These are phyloP conservation scores for Physella acuta DNA, from an alignment of 1,140 invertebrate species.

Conservation along the genomic window DNA sequence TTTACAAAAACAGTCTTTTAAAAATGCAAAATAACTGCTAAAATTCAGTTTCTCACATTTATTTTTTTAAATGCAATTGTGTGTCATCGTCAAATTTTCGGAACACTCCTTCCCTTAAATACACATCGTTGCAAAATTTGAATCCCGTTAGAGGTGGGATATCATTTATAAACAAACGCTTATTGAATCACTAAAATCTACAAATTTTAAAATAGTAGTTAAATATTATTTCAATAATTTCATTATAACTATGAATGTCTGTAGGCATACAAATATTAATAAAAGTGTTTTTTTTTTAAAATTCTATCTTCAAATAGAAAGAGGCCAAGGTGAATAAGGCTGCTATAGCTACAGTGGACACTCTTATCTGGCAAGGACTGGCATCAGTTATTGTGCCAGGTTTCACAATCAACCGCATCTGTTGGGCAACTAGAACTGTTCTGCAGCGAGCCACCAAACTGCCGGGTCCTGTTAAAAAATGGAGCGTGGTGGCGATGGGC, in stretches of 20 bases:
- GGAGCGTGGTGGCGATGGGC: slow-evolving; percentile 77
- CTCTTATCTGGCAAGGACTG: slow-evolving; percentile 87
- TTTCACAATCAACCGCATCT: slow-evolving; percentile 86
- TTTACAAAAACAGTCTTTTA: no score
- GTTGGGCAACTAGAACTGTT: slow-evolving; percentile 66
- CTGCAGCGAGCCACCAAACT: slow-evolving; percentile 64
- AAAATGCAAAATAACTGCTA: no score
- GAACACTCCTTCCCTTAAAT: no score
- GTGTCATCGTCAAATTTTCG: no score
- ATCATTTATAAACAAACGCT: no score
- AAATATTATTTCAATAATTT: background rate
- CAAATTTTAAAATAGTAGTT: background rate
- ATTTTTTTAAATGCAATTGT: no score
- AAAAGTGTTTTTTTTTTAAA: slow-evolving; percentile 1
- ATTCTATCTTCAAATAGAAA: background rate
- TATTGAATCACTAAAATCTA: background rate
- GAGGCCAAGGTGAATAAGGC: slow-evolving; percentile 34
- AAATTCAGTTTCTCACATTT: no score
- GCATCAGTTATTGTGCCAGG: slow-evolving; percentile 91
- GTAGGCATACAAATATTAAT: background rate
- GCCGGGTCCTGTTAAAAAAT: slow-evolving; percentile 64
- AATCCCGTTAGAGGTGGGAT: no score
- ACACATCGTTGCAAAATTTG: no score
- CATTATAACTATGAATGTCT: background rate
- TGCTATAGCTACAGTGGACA: slow-evolving; percentile 72